phyloP scores from a whole-genome alignment of 2,113 vertebrate genomes.

The Eolophus roseicapilla region DNA sequence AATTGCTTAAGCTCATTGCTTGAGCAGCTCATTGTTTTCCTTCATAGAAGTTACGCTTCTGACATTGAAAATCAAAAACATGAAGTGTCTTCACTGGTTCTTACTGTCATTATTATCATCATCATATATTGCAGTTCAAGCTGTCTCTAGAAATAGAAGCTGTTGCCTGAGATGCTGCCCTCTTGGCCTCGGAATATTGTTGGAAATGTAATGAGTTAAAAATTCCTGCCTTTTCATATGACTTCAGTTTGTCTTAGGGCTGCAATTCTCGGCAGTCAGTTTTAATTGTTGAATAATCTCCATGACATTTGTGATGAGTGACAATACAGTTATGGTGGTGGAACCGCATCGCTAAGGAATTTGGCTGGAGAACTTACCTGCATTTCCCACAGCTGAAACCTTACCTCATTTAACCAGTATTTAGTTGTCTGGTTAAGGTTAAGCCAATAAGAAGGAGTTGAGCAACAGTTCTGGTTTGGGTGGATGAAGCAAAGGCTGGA shows the following conservation, averaged over 20 bases:
- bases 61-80: background rate
- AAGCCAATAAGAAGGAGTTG: background rate
- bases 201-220: background rate
- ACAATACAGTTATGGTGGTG: background rate
- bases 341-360: background rate
- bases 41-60: background rate
- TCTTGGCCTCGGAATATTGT: background rate
- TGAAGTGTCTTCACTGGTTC: background rate
- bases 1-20: background rate
- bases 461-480: background rate
- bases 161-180: background rate
- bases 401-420: background rate
- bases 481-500: background rate
- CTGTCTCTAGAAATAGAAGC: background rate
- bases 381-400: background rate
- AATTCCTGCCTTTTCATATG: background rate
- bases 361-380: slow-evolving; percentile 17
- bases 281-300: slow-evolving; percentile 26
- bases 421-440: background rate
- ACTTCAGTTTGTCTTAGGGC: background rate
- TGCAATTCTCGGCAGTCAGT: background rate
- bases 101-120: accelerated
- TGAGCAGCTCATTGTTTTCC: background rate
- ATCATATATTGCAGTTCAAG: background rate
- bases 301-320: slow-evolving; percentile 13